Evolutionary conservation across 2,113 vertebrate species (phyloP), one percentile per base, ranked within the genome.

Genomic region (Lontra canadensis): DNA sequence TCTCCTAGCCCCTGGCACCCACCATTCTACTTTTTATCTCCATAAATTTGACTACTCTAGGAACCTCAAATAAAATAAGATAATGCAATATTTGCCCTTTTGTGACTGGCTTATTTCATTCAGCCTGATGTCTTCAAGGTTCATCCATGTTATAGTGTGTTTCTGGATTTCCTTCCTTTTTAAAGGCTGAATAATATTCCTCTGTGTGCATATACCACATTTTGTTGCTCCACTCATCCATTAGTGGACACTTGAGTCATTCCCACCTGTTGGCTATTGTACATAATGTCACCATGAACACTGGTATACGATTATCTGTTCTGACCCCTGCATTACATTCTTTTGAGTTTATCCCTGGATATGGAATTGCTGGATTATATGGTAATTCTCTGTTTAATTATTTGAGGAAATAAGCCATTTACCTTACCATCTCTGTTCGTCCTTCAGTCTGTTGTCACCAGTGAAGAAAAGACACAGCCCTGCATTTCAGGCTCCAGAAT

Each of bases 201-300:
- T 15, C 7, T 34, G 0, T 42, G 31, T 11, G 4, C 36, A 26
- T 26, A 18, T 6, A 36, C 9, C 6, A 36, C 21, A 4, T 69
- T 55, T 90, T 9, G n/a, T n/a, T 21, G 18, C n/a, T 23, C 18
- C 14, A 14, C 25, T 25, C 25, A 65, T 21, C 59, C n/a, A 6
- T 34, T 7, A 1, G 11, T 39, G 23, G 39, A 73, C 17, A 29
- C 1, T 63, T 23, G 23, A 15, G 1, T 69, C 73, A 12, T 76
- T 42, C 47, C 31, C 8, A 44, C 42, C 4, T 78, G 47, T n/a
- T 21, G 14, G 26, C 42, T 59, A 0, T 31, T 61, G 4, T 10
- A 4, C 9, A n/a, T 47, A 20, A 18, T n/a, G n/a, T 49, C 39
- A 0, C 44, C 20, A 0, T 67, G 55, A 39, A 65, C 1, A 39